Evolutionary conservation across 64 coral and sea anemone species (phyloP), one percentile per base, ranked within the genome.

Genomic region (Pocillopora verrucosa): DNA sequence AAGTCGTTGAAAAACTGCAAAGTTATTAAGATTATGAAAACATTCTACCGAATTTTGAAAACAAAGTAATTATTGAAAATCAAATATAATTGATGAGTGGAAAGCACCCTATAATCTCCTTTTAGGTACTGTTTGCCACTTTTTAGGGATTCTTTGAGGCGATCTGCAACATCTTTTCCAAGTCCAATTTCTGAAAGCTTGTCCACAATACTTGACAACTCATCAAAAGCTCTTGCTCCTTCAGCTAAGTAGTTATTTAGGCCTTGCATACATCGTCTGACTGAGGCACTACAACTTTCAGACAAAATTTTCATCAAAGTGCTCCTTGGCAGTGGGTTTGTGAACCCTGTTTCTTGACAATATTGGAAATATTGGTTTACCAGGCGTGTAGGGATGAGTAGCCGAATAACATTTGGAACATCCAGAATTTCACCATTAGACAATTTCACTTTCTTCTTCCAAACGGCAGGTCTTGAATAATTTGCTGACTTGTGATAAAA

Each of bases 401-500:
- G 25, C 24, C 76, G 34, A 30, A 80, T 60, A 13, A 89, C 87
- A 80, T 89, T 89, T 56, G 88, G 87, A 17, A 77, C 72, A 70
- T 89, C 76, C 13, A 89, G 36, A 58, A 56, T 35, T 68, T 89
- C 77, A 19, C 87, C 63, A 45, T 26, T 80, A 37, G 87, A 89
- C 5, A 89, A 41, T 56, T 68, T 87, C 15, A 87, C 34, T 58
- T 87, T 75, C 73, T 19, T 34, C 73, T 60, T n/a, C 86, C 86
- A 24, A 87, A 87, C 16, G 86, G 72, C 26, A 76, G 58, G 36
- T 87, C 72, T 87, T 73, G 86, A 34, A 80, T 79, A 34, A 89
- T 45, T 5, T 89, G 87, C 9, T 77, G 75, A 77, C 74, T 89
- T 1, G 87, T 89, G 13, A 89, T 89, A 70, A 89, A 89, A 16